Evolutionary conservation across 2,113 vertebrate genomes (phyloP).

Genomic region (Zeus faber): DNA sequence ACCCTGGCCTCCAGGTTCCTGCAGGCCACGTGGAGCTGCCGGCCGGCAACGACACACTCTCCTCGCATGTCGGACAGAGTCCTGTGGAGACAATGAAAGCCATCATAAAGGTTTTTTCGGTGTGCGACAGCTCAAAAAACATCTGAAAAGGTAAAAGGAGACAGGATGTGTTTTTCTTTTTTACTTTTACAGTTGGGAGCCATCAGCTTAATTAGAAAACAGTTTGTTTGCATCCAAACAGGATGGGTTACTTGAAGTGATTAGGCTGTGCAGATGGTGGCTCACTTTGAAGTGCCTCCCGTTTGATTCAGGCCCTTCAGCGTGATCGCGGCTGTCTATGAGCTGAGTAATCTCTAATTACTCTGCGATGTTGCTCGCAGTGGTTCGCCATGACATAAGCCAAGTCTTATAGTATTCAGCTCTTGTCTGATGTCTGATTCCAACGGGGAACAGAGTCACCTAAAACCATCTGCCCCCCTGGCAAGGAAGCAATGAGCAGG

Average conservation of each 20-base stretch:
- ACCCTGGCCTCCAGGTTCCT: slow-evolving; percentile 65
- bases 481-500: slow-evolving; percentile 43
- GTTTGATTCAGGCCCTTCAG: slow-evolving; percentile 32
- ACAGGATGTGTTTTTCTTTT: not conserved
- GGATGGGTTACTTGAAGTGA: slow-evolving; percentile 39
- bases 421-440: slow-evolving; percentile 60
- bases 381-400: slow-evolving; percentile 39
- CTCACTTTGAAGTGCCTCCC: slow-evolving; percentile 52
- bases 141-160: slow-evolving; percentile 1
- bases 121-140: slow-evolving; percentile 12
- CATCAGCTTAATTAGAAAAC: slow-evolving; percentile 25
- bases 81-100: slow-evolving; percentile 52
- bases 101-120: not conserved
- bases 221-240: slow-evolving; percentile 30
- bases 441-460: slow-evolving; percentile 49
- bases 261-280: slow-evolving; percentile 25
- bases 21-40: slow-evolving; percentile 72
- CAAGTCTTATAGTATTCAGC: slow-evolving; percentile 32
- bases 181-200: slow-evolving; percentile 15
- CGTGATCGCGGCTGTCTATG: slow-evolving; percentile 39
- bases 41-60: slow-evolving; percentile 61
- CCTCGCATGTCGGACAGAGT: slow-evolving; percentile 72
- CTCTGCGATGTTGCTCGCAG: slow-evolving; percentile 41
- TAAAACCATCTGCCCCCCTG: slow-evolving; percentile 39
- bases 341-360: slow-evolving; percentile 58